Evolutionary conservation across 2,888 invertebrate genomes (phyloP).

Genomic region (Lysandra bellargus): DNA sequence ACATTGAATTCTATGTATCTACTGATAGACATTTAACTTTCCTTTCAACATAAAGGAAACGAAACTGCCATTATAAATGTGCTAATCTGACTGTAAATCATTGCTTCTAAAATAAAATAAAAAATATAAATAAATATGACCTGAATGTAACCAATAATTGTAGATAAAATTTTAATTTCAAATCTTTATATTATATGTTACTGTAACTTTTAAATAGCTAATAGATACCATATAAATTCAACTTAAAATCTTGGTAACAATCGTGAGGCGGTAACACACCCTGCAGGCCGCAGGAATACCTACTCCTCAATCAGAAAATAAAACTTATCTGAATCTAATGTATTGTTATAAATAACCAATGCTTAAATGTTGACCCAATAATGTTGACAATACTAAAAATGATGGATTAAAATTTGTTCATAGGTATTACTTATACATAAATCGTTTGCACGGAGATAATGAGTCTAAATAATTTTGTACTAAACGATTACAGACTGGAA

Average conservation of each 20-base stretch:
- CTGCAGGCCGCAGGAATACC: no score
- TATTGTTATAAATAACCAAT: neutral
- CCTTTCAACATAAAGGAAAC: neutral
- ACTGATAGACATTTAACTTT: neutral
- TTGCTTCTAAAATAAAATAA: neutral
- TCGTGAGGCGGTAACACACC: neutral
- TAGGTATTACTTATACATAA: constrained; percentile 15
- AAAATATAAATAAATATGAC: neutral
- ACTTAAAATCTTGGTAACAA: neutral
- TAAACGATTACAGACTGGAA: constrained; percentile 20
- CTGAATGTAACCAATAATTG: neutral
- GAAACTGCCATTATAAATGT: neutral
- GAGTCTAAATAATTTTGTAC: constrained; percentile 17
- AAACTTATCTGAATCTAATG: neutral
- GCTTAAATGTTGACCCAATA: constrained; percentile 8
- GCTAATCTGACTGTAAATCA: neutral
- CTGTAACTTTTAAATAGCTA: no score
- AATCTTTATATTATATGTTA: neutral
- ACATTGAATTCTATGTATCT: neutral
- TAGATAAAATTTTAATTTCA: neutral
- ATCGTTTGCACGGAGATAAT: constrained; percentile 9
- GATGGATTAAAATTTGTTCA: constrained; percentile 5
- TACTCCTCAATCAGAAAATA: neutral
- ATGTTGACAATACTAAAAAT: constrained; percentile 5
- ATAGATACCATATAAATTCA: neutral